These are phyloP conservation scores for Cladopsammia gracilis DNA, from an alignment of 64 coral and sea anemone species.

Conservation along the genomic window DNA sequence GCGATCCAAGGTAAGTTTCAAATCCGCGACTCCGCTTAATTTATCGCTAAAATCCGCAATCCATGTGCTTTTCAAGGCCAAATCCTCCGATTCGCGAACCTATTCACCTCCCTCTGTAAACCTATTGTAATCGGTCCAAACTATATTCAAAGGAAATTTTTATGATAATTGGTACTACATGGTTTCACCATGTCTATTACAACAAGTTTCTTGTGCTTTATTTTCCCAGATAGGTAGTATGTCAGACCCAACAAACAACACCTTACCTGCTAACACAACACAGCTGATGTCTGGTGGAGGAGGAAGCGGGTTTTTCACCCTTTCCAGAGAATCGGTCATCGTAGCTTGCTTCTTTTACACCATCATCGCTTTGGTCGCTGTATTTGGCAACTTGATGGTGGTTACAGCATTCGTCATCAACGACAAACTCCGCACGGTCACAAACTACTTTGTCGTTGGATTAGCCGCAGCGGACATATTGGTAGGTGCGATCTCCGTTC, in stretches of 20 bases:
- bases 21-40: too few species aligned
- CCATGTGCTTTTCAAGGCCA: too few species aligned
- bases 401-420: constrained; percentile 85
- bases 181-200: too few species aligned
- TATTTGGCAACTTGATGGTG: constrained; percentile 86
- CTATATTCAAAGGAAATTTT: too few species aligned
- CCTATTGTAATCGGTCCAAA: too few species aligned
- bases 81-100: too few species aligned
- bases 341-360: constrained; percentile 70
- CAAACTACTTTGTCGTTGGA: constrained; percentile 85
- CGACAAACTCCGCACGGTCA: constrained; percentile 84
- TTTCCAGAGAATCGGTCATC: constrained; percentile 48
- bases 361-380: constrained; percentile 69
- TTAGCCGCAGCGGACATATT: constrained; percentile 86
- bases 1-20: too few species aligned
- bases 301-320: background rate
- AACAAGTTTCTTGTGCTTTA: background rate
- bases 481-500: constrained; percentile 82
- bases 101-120: too few species aligned
- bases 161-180: too few species aligned
- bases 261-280: background rate
- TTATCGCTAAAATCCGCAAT: too few species aligned
- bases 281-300: background rate
- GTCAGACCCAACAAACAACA: background rate
- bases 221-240: background rate